A percentile compares a stretch with the other conserved stretches of the same genome.
These are phyloP conservation scores for Meloidogyne hapla DNA, from an alignment of 1,140 invertebrate species.

Conservation along the genomic window DNA sequence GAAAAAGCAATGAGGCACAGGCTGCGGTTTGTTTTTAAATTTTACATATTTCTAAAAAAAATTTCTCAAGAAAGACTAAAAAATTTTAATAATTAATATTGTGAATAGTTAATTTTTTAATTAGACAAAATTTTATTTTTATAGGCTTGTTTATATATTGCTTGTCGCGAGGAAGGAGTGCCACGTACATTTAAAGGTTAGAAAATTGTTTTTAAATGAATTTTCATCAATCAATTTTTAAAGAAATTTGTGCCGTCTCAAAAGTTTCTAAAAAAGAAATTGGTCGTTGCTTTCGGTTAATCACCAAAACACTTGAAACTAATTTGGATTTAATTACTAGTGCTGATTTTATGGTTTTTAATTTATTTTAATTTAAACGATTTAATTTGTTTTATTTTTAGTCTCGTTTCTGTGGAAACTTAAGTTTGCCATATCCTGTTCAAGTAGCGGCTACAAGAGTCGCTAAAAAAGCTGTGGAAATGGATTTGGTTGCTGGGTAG, in stretches of 20 bases:
- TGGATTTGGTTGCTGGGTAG: conserved; percentile 91
- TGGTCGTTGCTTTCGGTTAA: conserved; percentile 90
- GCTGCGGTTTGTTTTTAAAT: conserved; percentile 75
- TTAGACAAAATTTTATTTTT: background rate
- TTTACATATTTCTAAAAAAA: too few species aligned
- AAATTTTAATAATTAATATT: too few species aligned
- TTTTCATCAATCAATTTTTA: conserved; percentile 47
- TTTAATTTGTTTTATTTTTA: conserved; percentile 54
- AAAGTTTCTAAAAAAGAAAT: conserved; percentile 99
- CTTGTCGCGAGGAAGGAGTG: conserved; percentile 95
- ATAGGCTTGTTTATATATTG: conserved; percentile 84
- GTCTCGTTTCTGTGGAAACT: conserved; percentile 71
- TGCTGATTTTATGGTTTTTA: conserved; percentile 83
- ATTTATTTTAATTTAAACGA: background rate
- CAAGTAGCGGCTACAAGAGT: conserved; percentile 94
- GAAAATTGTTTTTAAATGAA: conserved; percentile 31
- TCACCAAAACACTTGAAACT: conserved; percentile 83
- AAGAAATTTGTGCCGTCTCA: conserved; percentile 93
- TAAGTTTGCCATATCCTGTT: conserved; percentile 80
- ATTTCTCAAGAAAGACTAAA: too few species aligned
- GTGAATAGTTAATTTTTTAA: too few species aligned
- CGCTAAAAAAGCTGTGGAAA: conserved; percentile 88
- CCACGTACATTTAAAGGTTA: conserved; percentile 91
- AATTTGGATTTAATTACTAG: conserved; percentile 96
- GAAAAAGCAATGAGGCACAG: conserved; percentile 92